Conservation (phyloP, 2,888 invertebrate genomes). For the Sminthurides aquaticus region DNA sequence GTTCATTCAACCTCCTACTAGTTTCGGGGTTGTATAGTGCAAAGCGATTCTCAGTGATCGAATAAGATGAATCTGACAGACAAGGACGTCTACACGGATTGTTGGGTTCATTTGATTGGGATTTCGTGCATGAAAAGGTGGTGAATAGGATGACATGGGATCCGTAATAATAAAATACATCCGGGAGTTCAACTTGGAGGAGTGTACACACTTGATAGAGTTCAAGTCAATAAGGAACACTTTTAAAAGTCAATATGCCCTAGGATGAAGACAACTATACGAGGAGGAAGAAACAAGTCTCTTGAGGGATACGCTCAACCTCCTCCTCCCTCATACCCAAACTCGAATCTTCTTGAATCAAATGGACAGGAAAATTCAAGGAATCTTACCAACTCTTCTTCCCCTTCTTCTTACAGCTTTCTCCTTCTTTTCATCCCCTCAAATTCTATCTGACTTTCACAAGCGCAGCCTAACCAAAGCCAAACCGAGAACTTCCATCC, state of each 20-base stretch:
- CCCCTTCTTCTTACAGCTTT: conserved; percentile 8
- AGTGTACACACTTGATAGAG: neutral
- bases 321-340: conserved; percentile 10
- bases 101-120: too few relatives aligned
- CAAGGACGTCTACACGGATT: too few relatives aligned
- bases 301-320: conserved; percentile 25
- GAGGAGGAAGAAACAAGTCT: conserved; percentile 23
- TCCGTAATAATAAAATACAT: neutral
- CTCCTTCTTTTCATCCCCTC: neutral
- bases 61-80: too few relatives aligned
- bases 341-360: conserved; percentile 25
- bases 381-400: conserved; percentile 16
- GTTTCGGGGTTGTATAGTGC: too few relatives aligned
- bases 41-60: too few relatives aligned
- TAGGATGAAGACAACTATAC: conserved; percentile 26
- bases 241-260: conserved; percentile 37
- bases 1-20: too few relatives aligned
- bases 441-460: too few relatives aligned
- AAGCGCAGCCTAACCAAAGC: too few relatives aligned
- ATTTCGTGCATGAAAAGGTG: too few relatives aligned
- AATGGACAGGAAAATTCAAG: conserved; percentile 39
- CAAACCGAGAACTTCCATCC: too few relatives aligned
- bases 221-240: conserved; percentile 32
- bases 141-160: too few relatives aligned
- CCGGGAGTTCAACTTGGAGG: neutral